phyloP scores from a whole-genome alignment of 92 coral and sea anemone genomes.

The Phenganax subtilis region DNA sequence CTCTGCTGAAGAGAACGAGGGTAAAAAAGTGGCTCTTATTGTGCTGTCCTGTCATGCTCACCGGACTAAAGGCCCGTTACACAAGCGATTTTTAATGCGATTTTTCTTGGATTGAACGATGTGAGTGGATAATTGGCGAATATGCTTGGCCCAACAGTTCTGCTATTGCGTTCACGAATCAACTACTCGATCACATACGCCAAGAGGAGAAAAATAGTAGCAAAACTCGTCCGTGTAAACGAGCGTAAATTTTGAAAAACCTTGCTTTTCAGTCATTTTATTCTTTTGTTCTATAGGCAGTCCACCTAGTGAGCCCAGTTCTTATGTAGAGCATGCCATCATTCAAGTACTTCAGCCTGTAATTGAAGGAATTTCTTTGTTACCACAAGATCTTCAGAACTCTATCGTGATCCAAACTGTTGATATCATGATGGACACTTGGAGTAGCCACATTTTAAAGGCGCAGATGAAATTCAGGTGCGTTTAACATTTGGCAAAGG shows the following conservation, averaged over 20 bases:
- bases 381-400: conserved; percentile 53
- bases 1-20: too few species aligned
- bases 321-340: conserved; percentile 84
- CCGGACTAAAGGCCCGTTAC: too few species aligned
- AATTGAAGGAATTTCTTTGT: conserved; percentile 54
- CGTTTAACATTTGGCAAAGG: not conserved
- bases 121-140: not conserved
- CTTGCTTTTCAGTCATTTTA: not conserved
- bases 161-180: too few species aligned
- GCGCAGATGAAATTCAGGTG: conserved; percentile 86
- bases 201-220: too few species aligned
- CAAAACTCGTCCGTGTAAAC: too few species aligned
- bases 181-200: too few species aligned
- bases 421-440: conserved; percentile 82
- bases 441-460: conserved; percentile 84
- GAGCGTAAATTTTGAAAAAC: not conserved
- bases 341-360: conserved; percentile 83
- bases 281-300: conserved; percentile 48
- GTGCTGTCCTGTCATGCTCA: too few species aligned
- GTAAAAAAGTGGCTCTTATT: too few species aligned
- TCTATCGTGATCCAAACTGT: conserved; percentile 60
- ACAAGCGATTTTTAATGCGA: too few species aligned
- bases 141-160: too few species aligned
- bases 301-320: conserved; percentile 49
- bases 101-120: too few species aligned